phyloP scores from a whole-genome alignment of 2,113 vertebrate genomes.

The Rhabdornis inornatus region DNA sequence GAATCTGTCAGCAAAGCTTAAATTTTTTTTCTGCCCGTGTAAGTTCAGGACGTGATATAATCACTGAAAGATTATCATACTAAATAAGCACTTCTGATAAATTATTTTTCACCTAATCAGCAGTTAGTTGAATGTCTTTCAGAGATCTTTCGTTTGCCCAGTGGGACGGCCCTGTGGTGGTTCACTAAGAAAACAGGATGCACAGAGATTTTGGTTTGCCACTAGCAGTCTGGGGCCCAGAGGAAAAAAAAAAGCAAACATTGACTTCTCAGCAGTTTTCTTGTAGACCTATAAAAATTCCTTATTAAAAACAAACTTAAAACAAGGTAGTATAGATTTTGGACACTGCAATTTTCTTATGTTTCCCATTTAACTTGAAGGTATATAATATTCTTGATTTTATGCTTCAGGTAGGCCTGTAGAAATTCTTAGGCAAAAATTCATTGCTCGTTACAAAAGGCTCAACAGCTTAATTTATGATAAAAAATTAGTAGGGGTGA shows the following conservation, averaged over 20 bases:
- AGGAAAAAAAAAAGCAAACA: neutral
- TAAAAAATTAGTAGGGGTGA: neutral
- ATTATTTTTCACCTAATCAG: neutral
- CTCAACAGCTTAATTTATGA: neutral
- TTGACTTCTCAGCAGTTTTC: neutral
- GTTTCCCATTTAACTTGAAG: neutral
- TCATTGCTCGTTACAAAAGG: rapidly evolving
- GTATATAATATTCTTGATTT: neutral
- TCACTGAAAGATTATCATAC: neutral
- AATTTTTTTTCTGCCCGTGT: neutral
- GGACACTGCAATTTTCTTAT: neutral
- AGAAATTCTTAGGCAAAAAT: neutral
- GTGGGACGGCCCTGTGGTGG: neutral
- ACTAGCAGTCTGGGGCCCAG: neutral
- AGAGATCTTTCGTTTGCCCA: neutral
- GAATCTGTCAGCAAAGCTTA: neutral
- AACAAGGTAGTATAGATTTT: neutral
- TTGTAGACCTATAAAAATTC: neutral
- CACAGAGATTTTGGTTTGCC: neutral
- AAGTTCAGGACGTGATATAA: neutral
- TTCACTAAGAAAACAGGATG: neutral
- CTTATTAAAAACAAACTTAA: neutral
- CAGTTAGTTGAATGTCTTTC: neutral
- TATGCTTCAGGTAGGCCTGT: neutral
- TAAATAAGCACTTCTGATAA: neutral